Percentiles rank a stretch among this genome's conserved stretches.
Evolutionary conservation across 2,797 vertebrate genomes (phyloP).

Genomic region (Ctenosaura bakeri): DNA sequence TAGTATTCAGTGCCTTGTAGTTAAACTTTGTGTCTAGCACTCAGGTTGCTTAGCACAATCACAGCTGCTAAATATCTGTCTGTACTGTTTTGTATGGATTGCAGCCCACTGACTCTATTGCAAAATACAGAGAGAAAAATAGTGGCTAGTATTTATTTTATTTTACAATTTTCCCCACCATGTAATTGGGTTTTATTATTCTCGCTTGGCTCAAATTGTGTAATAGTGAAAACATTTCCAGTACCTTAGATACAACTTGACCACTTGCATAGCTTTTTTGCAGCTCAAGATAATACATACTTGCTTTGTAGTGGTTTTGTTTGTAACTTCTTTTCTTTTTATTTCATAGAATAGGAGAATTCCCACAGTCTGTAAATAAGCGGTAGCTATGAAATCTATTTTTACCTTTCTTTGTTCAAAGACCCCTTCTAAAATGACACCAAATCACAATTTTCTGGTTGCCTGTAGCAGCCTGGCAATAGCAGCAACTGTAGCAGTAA

Average conservation of each 20-base stretch:
- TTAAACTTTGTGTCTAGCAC: conserved; percentile 2
- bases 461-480: not conserved
- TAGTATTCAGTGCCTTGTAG: conserved; percentile 20
- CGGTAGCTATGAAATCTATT: not conserved
- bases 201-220: not conserved
- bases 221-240: not conserved
- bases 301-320: not conserved
- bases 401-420: not conserved
- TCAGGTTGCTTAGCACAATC: conserved; percentile 25
- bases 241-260: not conserved
- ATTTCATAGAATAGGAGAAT: not conserved
- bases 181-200: not conserved
- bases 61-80: not conserved
- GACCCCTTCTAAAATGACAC: not conserved
- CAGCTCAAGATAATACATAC: not conserved
- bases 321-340: not conserved
- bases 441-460: not conserved
- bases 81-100: not conserved
- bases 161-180: not conserved
- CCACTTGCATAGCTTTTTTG: not conserved
- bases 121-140: not conserved
- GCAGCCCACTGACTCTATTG: not conserved
- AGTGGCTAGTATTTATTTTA: not conserved
- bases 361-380: not conserved
- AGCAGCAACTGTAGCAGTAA: not conserved